A percentile compares a stretch with the other conserved stretches of the same genome.
phyloP scores from a whole-genome alignment of 2,113 vertebrate genomes.

The Pygoscelis antarcticus region DNA sequence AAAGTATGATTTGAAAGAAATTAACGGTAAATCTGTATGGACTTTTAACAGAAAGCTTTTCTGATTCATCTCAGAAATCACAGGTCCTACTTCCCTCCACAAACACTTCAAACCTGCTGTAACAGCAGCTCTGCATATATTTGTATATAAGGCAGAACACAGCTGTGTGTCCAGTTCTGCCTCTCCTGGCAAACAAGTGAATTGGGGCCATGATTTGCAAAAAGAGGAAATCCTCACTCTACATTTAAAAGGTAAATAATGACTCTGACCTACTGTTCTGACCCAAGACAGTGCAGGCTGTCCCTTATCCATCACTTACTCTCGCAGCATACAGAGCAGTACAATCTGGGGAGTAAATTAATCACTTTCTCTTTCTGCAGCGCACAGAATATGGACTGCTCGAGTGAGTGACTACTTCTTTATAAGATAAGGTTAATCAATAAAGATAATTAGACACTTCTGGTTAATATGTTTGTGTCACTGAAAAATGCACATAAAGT shows the following conservation, averaged over 20 bases:
- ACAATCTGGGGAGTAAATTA: constrained; percentile 33
- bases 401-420: constrained; percentile 31
- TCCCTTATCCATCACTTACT: constrained; percentile 34
- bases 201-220: not conserved
- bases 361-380: constrained; percentile 49
- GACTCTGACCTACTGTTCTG: constrained; percentile 46
- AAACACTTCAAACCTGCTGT: not conserved
- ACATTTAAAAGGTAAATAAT: constrained; percentile 40
- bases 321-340: not conserved
- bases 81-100: not conserved
- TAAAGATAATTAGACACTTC: constrained; percentile 59
- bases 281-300: constrained; percentile 20
- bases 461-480: constrained; percentile 40
- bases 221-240: not conserved
- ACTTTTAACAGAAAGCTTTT: not conserved
- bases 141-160: not conserved
- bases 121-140: not conserved
- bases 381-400: constrained; percentile 26
- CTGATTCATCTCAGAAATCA: not conserved
- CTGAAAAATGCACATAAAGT: not conserved
- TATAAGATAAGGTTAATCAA: constrained; percentile 63
- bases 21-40: not conserved
- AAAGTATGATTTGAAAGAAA: not conserved
- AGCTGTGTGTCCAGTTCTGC: not conserved
- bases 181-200: not conserved